A percentile compares a stretch with the other conserved stretches of the same genome.
Conservation (phyloP, 2,113 vertebrate genomes). For the Ictidomys tridecemlineatus region DNA sequence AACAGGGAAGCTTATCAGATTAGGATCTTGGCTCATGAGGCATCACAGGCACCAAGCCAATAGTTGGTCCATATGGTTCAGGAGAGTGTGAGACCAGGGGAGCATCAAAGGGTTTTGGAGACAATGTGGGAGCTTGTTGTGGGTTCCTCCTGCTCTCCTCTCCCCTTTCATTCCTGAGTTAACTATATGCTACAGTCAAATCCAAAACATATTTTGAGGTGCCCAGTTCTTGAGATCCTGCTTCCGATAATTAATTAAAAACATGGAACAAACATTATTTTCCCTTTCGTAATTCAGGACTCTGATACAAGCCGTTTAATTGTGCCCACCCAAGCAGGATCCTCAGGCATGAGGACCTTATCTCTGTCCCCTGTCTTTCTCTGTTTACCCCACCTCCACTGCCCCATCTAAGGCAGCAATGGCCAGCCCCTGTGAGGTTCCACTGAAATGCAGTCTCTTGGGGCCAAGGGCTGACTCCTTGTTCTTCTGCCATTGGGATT, state of each 20-base stretch:
- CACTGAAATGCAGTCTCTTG: no score
- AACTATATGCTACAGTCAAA: no score
- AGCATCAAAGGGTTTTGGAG: neutral
- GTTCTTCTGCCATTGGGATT: neutral
- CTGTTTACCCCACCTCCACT: neutral
- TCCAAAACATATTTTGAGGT: no score
- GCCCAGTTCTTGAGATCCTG: neutral
- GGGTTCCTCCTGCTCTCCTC: no score
- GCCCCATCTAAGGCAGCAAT: no score
- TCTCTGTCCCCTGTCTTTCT: no score
- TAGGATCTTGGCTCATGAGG: neutral
- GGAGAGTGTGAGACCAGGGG: neutral
- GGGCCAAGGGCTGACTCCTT: neutral
- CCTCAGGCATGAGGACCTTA: neutral
- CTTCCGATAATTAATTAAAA: neutral
- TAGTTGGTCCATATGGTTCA: neutral
- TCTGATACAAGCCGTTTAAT: no score
- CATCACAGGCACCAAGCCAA: neutral
- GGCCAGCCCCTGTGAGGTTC: neutral
- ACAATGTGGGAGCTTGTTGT: neutral
- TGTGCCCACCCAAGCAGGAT: no score
- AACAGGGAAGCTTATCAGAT: neutral
- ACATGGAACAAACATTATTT: neutral
- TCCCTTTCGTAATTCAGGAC: no score
- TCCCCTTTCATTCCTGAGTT: accelerated